A percentile compares a stretch with the other conserved stretches of the same genome.
Evolutionary conservation across 2,888 invertebrate genomes (phyloP).

Genomic region (Plagiodera versicolora): DNA sequence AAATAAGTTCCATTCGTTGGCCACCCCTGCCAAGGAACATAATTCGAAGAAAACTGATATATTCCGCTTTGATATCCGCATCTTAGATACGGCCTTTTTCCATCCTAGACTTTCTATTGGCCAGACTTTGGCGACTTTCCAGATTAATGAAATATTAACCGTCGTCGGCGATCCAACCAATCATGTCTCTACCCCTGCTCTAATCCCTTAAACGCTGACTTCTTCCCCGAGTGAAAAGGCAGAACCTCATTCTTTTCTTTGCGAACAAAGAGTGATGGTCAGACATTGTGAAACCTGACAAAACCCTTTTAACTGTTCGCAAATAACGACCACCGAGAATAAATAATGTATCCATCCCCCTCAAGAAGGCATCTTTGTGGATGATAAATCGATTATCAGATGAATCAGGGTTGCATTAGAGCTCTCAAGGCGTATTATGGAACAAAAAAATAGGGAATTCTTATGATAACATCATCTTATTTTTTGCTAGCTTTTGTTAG

Average conservation of each 20-base stretch:
- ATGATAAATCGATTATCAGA: slow-evolving; percentile 21
- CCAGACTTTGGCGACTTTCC: slow-evolving; percentile 1
- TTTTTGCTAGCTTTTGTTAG: no score
- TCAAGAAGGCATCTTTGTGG: slow-evolving; percentile 21
- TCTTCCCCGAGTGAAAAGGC: not conserved
- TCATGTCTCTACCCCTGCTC: not conserved
- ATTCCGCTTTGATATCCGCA: not conserved
- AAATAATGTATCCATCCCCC: slow-evolving; percentile 35
- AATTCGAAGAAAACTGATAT: not conserved
- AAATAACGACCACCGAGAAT: slow-evolving; percentile 34
- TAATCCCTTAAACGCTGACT: not conserved
- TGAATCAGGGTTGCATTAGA: not conserved
- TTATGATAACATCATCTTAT: slow-evolving; percentile 5
- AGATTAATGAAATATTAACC: slow-evolving; percentile 1
- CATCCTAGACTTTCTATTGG: not conserved
- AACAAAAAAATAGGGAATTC: slow-evolving; percentile 2
- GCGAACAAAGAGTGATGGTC: slow-evolving; percentile 16
- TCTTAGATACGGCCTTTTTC: not conserved
- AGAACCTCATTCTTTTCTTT: slow-evolving; percentile 11
- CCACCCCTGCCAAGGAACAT: not conserved
- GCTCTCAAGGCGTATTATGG: not conserved
- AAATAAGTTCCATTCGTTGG: no score
- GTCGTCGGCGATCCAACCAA: not conserved
- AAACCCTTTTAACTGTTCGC: slow-evolving; percentile 37
- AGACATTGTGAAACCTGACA: slow-evolving; percentile 30